These are phyloP conservation scores for Dipodomys stephensi DNA, from an alignment of 2,113 vertebrate species.

Conservation along the genomic window DNA sequence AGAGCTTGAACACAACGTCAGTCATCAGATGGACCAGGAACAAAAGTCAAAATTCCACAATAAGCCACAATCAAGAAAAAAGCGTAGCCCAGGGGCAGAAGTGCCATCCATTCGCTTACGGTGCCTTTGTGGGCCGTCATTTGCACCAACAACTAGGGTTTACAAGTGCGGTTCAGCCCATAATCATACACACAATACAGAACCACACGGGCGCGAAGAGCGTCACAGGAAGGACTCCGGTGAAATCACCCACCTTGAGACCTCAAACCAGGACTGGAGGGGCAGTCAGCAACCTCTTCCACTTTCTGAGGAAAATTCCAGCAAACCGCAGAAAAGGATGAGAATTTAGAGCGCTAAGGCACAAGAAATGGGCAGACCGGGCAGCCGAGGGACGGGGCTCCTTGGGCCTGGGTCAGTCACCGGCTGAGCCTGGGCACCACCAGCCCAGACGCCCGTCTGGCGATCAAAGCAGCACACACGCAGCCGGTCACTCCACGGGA, in stretches of 20 bases:
- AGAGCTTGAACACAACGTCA: not conserved
- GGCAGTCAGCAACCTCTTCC: no score
- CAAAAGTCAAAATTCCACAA: not conserved
- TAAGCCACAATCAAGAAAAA: not conserved
- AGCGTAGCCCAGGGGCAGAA: no score
- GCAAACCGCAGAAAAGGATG: not conserved
- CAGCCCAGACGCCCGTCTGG: not conserved
- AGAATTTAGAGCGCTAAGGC: not conserved
- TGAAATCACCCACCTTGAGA: not conserved
- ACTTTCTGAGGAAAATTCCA: not conserved
- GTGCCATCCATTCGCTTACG: not conserved
- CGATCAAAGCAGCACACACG: not conserved
- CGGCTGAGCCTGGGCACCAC: not conserved
- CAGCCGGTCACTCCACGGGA: not conserved
- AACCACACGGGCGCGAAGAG: not conserved
- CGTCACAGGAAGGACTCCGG: not conserved
- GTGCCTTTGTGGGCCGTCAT: not conserved
- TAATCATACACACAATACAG: not conserved
- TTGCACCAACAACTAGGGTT: not conserved
- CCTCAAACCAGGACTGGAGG: not conserved
- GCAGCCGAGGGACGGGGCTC: not conserved
- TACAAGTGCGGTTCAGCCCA: not conserved
- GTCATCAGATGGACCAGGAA: not conserved
- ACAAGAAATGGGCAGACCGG: not conserved
- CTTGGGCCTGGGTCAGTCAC: not conserved